Evolutionary conservation across 2,113 vertebrate genomes (phyloP), one percentile per base, ranked within the genome.

Genomic region (Paraplagusia blochii): DNA sequence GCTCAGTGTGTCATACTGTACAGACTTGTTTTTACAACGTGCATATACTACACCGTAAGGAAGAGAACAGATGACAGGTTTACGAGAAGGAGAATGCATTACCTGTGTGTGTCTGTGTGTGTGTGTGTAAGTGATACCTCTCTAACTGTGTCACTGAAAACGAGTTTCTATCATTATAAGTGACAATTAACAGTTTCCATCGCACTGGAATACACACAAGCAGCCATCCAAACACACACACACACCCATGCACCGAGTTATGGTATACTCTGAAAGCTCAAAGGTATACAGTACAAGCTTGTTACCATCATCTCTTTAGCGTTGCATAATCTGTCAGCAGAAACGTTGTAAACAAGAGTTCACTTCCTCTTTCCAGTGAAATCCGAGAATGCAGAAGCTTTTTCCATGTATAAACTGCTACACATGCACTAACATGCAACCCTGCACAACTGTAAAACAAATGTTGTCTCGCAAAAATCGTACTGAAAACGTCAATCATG

Each of bases 331-430:
- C 39, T 16, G n/a, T 39, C 33, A 16, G 66, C 9, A 49, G 58
- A 71, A 46, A 46, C 53, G 15, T 6, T 33, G 75, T 83, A 77
- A 86, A 82, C 77, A 87, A 63, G 15, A n/a, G 49, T 52, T 22
- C 18, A 52, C 65, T 82, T 85, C 77, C 74, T 61, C 58, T 79
- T 85, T 71, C 10, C 5, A 44, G 53, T 56, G 57, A 61, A 74
- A 63, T 40, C 22, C 53, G 59, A 66, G 53, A 68, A 69, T 3
- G 46, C 3, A 63, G 9, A 47, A 39, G 52, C 15, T 0, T 12
- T 50, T 60, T 51, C 49, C 58, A 69, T 40, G 35, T 45, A 22
- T 58, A 6, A 45, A 39, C 42, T 40, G 52, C 61, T 33, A 52
- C 54, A 44, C 13, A 39, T 8, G 29, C 12, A 51, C 5, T 7